Percentiles rank a stretch among this genome's conserved stretches.
These are phyloP conservation scores for Polyodon spathula DNA, from an alignment of 2,113 vertebrate genomes.

Conservation along the genomic window DNA sequence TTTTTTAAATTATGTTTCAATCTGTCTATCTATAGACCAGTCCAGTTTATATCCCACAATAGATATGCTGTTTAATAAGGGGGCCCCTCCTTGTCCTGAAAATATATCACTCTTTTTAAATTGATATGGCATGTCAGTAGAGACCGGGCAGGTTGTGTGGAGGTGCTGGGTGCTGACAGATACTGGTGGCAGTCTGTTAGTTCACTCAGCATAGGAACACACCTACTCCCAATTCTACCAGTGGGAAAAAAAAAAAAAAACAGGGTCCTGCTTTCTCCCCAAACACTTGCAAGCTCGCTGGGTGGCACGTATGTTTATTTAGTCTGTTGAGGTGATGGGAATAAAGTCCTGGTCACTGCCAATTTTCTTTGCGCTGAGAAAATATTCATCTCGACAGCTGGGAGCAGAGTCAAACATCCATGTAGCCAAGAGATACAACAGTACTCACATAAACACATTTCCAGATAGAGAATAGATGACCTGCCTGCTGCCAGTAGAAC, in stretches of 20 bases:
- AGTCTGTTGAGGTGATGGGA: conserved; percentile 49
- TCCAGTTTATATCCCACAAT: too few relatives aligned
- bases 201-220: conserved; percentile 2
- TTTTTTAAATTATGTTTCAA: too few relatives aligned
- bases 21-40: too few relatives aligned
- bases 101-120: neutral
- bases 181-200: neutral
- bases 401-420: conserved; percentile 41
- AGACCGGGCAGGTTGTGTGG: neutral
- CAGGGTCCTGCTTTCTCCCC: conserved; percentile 17
- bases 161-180: conserved; percentile 4
- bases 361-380: conserved; percentile 56
- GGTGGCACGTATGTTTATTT: conserved; percentile 53
- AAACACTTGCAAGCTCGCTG: conserved; percentile 32
- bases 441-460: conserved; percentile 24
- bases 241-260: conserved; percentile 18
- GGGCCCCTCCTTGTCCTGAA: neutral
- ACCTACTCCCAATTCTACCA: conserved; percentile 15
- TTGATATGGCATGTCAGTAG: neutral
- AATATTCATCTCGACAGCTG: conserved; percentile 48
- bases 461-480: conserved; percentile 17
- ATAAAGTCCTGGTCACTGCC: conserved; percentile 40
- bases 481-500: neutral
- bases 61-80: too few relatives aligned
- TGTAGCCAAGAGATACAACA: conserved; percentile 50